Conservation (phyloP, 2,888 invertebrate genomes). For the Cephus sareptanus region DNA sequence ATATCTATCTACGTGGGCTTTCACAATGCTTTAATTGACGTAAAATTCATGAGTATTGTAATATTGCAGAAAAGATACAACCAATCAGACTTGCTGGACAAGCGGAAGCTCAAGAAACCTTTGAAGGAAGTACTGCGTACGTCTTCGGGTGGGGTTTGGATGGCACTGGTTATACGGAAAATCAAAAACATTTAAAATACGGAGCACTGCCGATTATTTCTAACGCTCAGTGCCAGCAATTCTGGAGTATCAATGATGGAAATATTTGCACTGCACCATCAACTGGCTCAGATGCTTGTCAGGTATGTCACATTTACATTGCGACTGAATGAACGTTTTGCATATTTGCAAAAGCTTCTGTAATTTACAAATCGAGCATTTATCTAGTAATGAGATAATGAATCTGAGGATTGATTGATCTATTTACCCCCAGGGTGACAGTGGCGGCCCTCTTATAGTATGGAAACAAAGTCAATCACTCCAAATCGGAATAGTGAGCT, state of each 20-base stretch:
- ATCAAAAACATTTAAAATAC: slow-evolving; percentile 29
- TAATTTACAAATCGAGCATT: neutral
- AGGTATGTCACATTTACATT: slow-evolving; percentile 26
- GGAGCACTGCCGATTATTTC: slow-evolving; percentile 32
- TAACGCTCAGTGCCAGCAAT: slow-evolving; percentile 23
- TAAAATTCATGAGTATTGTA: neutral
- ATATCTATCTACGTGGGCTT: neutral
- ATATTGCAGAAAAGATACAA: slow-evolving; percentile 27
- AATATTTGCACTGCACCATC: slow-evolving; percentile 38
- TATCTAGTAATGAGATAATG: neutral
- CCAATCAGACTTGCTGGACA: slow-evolving; percentile 31
- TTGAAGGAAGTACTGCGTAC: slow-evolving; percentile 1
- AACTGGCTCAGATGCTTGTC: slow-evolving; percentile 34
- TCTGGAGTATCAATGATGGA: slow-evolving; percentile 27
- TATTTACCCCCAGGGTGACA: slow-evolving; percentile 37
- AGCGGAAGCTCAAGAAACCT: neutral
- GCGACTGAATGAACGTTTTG: neutral
- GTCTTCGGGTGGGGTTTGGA: slow-evolving; percentile 44
- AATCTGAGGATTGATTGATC: neutral
- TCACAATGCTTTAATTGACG: neutral
- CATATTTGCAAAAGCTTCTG: neutral
- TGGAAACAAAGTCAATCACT: slow-evolving; percentile 12
- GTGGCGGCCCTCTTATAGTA: slow-evolving; percentile 43
- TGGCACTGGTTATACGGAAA: neutral
- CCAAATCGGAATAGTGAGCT: slow-evolving; percentile 49